Base-by-base conservation (phyloP, 2,113 vertebrate genomes). In the Amphiprion ocellaris region DNA sequence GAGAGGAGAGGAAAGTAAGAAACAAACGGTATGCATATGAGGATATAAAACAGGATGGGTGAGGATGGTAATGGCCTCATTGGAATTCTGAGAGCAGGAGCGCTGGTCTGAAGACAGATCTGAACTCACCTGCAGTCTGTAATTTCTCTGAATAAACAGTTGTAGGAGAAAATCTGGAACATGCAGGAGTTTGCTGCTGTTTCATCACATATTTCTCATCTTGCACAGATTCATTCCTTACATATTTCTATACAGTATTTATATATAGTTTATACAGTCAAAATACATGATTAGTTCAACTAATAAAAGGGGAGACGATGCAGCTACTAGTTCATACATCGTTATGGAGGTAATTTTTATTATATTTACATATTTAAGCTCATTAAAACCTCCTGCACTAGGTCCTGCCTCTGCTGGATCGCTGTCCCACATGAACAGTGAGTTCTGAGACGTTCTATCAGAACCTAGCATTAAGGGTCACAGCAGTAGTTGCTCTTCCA, bases 31-130 rank as follows among this genome's bases (percentile, higher is more conserved):
- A 44, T 70, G 55, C 21, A 44, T 12, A 55, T 67, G 46, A 78
- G 30, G 59, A 83, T 50, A 37, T 52, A 9, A 56, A 54, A 26
- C 28, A 61, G 60, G 30, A 64, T 16, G 16, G 26, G 10, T 60
- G 74, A 82, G 23, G 81, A 41, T 5, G 1, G 24, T 47, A 82
- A 82, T 19, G 52, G 61, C 61, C 61, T 84, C 74, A 86, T 74
- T 86, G 41, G 39, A 50, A 88, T 82, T 86, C 71, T 79, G 49
- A 67, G 37, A 70, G 74, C 5, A 52, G 67, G 26, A 37, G 17
- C 14, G 26, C 47, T 55, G 21, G 30, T 82, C 52, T 66, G 61
- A 21, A 61, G 41, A 52, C 52, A 50, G 61, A 65, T 63, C 16
- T 67, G 1, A 54, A 23, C 71, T 75, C 53, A 72, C 47, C 53